Base-by-base conservation (phyloP, 2,797 vertebrate genomes). In the Amphiprion clarkii region DNA sequence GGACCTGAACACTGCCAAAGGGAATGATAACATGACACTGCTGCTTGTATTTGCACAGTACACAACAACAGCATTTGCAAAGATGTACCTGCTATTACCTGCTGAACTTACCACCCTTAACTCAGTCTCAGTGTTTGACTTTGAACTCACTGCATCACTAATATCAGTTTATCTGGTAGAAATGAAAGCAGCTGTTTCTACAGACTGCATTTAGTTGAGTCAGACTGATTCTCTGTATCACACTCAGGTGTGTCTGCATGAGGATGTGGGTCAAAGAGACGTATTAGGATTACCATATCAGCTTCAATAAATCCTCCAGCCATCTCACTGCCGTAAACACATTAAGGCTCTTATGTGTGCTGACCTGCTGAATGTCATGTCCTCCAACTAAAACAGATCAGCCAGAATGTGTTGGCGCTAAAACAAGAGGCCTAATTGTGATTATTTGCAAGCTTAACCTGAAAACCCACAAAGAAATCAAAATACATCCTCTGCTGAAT, bases 311-410 rank as follows among this genome's bases (percentile, higher is more conserved):
- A 84, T 69, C 77, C 87, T 82, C 56, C 51, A 65, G 78, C 69
- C 54, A 29, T 54, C 71, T 69, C 48, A 60, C 55, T 66, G 48
- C 68, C 4, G 36, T 63, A 81, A 88, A 81, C 77, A 83, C 78
- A 90, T 85, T 91, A 90, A 88, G 82, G 51, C 69, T 86, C 81
- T 92, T 91, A 89, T 81, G 69, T 40, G 66, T 54, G 63, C 21
- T 77, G 64, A 86, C 68, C 81, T 40, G 59, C 78, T 74, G 62
- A 72, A 66, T 60, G 56, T 33, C 0, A 48, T 40, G 79, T 80
- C 64, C 76, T 79, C 63, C 1, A 65, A 68, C 74, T 56, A 60
- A 83, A 52, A 74, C 54, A 69, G 59, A 80, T 66, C 72, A 60
- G 60, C 44, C 10, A 23, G 66, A 65, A 72, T n/a, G 14, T 52